Base-by-base conservation (phyloP, 2,888 invertebrate species). In the Agriopis leucophaearia region DNA sequence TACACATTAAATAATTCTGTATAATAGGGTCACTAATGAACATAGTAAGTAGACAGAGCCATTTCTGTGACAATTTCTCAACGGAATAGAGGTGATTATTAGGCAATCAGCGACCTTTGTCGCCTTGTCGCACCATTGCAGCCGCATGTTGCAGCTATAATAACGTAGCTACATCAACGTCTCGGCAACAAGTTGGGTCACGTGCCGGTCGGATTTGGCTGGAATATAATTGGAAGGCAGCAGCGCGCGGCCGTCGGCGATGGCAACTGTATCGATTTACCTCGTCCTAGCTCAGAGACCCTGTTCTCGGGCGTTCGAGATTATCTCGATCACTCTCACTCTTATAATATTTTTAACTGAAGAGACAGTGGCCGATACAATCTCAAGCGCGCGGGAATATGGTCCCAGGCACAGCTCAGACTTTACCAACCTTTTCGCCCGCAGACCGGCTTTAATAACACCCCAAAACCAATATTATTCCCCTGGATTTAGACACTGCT, bases 181-280 rank as follows among this genome's bases (percentile, higher is more conserved):
- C 81, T 81, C 80, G 88, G 93, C 92, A 93, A 94, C 93, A 93
- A 93, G 93, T 93, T 88, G 90, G 84, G 89, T 92, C 93, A 93
- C 92, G 93, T 92, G 92, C 92, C 82, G 81, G 83, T 73, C 77
- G 86, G 89, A 88, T 89, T 89, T 85, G 82, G 85, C 81, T 82
- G 83, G 87, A 88, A 91, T 89, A 88, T 90, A 87, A 90, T 88
- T 88, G 76, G 79, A 82, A 88, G 82, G 81, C 81, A 84, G 87
- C 89, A 88, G 89, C 89, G 91, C 89, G 90, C 89, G 92, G 88
- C 88, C 87, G 82, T 84, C 82, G 81, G 83, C 85, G 83, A 87
- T 88, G 82, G 85, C 76, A 78, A 75, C 81, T 76, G 81, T 92
- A 93, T 93, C 90, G 92, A 93, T 93, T 91, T 87, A 84, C 82